Evolutionary conservation across 2,888 invertebrate genomes (phyloP).

Genomic region (Cheilosia urbana): DNA sequence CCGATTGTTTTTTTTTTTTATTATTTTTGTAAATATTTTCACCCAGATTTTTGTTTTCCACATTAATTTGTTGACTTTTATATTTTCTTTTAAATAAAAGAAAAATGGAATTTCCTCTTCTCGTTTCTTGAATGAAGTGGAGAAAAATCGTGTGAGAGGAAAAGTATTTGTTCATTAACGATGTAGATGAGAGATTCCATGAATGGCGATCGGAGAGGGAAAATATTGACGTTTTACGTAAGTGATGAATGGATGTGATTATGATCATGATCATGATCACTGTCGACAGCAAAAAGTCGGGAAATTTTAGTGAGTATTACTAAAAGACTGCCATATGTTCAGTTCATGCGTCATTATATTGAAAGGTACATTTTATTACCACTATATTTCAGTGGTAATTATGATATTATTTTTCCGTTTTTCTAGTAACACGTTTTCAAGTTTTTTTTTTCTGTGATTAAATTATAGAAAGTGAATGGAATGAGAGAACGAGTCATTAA

Average conservation of each 20-base stretch:
- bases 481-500: neutral
- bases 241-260: constrained; percentile 32
- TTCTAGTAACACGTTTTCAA: neutral
- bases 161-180: neutral
- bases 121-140: constrained; percentile 45
- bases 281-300: constrained; percentile 16
- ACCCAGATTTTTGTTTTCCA: neutral
- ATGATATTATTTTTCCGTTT: constrained; percentile 32
- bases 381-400: constrained; percentile 6
- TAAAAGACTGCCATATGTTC: constrained; percentile 12
- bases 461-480: constrained; percentile 4
- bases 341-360: constrained; percentile 35
- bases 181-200: constrained; percentile 30
- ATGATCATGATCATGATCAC: neutral
- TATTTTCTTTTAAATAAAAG: neutral
- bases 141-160: constrained; percentile 14
- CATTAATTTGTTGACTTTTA: constrained; percentile 32
- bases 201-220: neutral
- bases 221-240: constrained; percentile 37
- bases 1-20: constrained; percentile 22
- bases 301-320: constrained; percentile 41
- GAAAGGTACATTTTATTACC: constrained; percentile 15
- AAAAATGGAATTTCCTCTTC: constrained; percentile 38
- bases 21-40: neutral
- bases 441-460: constrained; percentile 7